Evolutionary conservation across 2,888 invertebrate genomes (phyloP).

Genomic region (Gari tellinella): DNA sequence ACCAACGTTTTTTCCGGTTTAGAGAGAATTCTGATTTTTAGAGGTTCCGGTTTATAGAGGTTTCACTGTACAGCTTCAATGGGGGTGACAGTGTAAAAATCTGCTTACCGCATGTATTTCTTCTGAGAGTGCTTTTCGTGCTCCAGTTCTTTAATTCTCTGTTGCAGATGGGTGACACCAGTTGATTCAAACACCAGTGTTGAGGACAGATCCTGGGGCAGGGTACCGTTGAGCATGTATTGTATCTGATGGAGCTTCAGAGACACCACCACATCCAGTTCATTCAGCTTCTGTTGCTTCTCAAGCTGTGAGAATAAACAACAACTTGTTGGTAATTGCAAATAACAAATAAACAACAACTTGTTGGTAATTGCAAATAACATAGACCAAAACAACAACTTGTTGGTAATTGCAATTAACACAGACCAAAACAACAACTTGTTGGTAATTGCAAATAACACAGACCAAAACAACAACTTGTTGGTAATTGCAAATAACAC

Average conservation of each 20-base stretch:
- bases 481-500: no score
- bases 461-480: no score
- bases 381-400: no score
- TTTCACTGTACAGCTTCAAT: no score
- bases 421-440: no score
- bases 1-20: no score
- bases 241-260: constrained; percentile 83
- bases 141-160: constrained; percentile 83
- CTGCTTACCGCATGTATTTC: constrained; percentile 81
- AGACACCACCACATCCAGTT: constrained; percentile 87
- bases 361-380: no score
- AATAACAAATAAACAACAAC: not conserved
- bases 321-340: not conserved
- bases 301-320: constrained; percentile 77
- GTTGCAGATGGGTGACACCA: constrained; percentile 79
- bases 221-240: constrained; percentile 77
- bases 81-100: no score
- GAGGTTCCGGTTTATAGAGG: no score
- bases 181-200: constrained; percentile 82
- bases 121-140: constrained; percentile 83
- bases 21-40: no score
- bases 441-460: no score
- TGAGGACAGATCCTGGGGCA: constrained; percentile 81
- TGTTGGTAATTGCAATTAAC: no score
- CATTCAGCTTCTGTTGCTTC: constrained; percentile 90